Evolutionary conservation across 2,888 invertebrate species (phyloP).

Genomic region (Ornithoptera alexandrae): DNA sequence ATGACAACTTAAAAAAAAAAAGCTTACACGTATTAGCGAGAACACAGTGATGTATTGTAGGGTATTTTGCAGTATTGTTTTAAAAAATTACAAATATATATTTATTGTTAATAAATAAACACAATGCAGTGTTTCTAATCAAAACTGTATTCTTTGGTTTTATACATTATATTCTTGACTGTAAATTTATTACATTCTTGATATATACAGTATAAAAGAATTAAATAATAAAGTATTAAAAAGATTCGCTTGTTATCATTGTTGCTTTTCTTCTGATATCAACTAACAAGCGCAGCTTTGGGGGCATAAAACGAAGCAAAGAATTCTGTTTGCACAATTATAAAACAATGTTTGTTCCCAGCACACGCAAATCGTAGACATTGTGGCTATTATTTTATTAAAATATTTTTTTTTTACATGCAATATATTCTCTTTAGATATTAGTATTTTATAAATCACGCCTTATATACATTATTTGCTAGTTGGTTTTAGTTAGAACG

Average conservation of each 20-base stretch:
- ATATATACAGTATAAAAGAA: slow-evolving; percentile 6
- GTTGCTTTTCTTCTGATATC: slow-evolving; percentile 22
- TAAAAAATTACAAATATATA: no score
- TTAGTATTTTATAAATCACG: no score
- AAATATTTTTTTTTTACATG: background rate
- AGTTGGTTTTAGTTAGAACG: background rate
- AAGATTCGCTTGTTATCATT: slow-evolving; percentile 27
- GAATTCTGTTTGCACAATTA: slow-evolving; percentile 29
- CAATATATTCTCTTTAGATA: background rate
- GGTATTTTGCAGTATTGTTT: no score
- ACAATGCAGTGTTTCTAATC: no score
- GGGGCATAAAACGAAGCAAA: slow-evolving; percentile 28
- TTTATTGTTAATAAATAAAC: no score
- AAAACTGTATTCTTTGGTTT: no score
- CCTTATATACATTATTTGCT: background rate
- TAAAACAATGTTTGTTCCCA: slow-evolving; percentile 24
- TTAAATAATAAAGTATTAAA: slow-evolving; percentile 31
- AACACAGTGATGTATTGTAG: no score
- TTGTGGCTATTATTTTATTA: slow-evolving; percentile 29
- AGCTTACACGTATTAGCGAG: no score
- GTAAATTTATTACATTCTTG: slow-evolving; percentile 48
- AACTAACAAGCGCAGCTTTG: slow-evolving; percentile 30
- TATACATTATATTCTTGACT: no score
- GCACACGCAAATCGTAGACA: slow-evolving; percentile 33
- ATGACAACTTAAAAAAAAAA: no score